Evolutionary conservation across 2,113 vertebrate species (phyloP), one percentile per base, ranked within the genome.

Genomic region (Pipra filicauda): DNA sequence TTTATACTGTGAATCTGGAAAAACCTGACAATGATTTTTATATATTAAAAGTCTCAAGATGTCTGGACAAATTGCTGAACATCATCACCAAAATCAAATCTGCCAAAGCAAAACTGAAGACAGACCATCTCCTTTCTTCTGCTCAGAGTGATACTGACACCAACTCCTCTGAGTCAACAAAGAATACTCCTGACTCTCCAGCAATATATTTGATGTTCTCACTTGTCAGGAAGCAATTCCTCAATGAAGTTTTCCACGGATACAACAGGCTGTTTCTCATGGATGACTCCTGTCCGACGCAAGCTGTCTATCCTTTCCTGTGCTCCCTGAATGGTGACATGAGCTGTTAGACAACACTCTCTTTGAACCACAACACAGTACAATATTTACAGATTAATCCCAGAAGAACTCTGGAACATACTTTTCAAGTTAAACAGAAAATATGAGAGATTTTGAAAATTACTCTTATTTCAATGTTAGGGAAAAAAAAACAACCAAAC

Each of bases 201-300:
- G 12, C 24, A 66, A 93, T 17, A 75, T 6, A 27, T 24, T 35
- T 39, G n/a, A 87, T 11, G 6, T 6, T 95, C 98, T 98, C 97
- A 99, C 99, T 98, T 99, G 97, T 99, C 99, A 93, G 99, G 99
- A 78, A 99, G 98, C 85, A 99, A 97, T 72, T 99, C 99, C 28
- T 99, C 99, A n/a, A 99, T 99, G 96, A 99, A 99, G 97, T 97
- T 99, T 96, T 99, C 99, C 90, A 99, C 96, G 2, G 99, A 99
- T 48, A 99, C 99, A 55, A 98, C 99, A 3, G 98, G 98, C 96
- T 99, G 99, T 71, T 99, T 99, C 95, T 99, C 99, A 11, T 99
- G 99, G 93, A 99, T 99, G 57, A 98, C 96, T 28, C 99, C 99
- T 0, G 97, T 85, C 8, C 99, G 98, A 57, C 99, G 98, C 79